phyloP scores from a whole-genome alignment of 2,888 invertebrate genomes.

The Sympetrum striolatum region DNA sequence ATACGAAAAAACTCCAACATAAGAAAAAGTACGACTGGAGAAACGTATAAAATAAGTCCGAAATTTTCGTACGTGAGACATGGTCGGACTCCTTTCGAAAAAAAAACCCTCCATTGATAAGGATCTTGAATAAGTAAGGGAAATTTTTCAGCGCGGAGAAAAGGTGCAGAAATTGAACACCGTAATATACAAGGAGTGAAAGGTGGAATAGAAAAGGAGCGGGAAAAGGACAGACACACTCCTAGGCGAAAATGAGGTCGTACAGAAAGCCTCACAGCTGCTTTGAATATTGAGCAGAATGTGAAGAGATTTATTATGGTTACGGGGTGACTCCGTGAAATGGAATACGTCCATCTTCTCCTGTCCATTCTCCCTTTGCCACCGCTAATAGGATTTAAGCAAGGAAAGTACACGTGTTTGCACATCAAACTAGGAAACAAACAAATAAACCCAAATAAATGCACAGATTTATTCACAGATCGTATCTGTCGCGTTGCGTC shows the following conservation, averaged over 20 bases:
- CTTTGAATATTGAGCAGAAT: constrained; percentile 3
- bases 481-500: too few relatives aligned
- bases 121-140: not conserved
- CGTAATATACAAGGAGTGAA: not conserved
- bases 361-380: not conserved
- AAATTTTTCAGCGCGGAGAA: not conserved
- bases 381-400: not conserved
- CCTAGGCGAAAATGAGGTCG: not conserved
- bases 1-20: too few relatives aligned
- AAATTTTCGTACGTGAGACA: not conserved
- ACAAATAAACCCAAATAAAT: not conserved
- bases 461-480: not conserved
- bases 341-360: not conserved
- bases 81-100: not conserved
- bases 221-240: not conserved
- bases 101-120: not conserved
- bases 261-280: not conserved
- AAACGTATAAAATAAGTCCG: not conserved
- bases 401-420: not conserved
- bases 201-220: not conserved
- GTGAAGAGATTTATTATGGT: not conserved
- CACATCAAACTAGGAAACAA: too few relatives aligned
- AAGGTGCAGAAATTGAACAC: not conserved
- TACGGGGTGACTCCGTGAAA: not conserved
- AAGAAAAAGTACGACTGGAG: too few relatives aligned